Base-by-base conservation (phyloP, 2,113 vertebrate species). In the Prietella phreatophila region DNA sequence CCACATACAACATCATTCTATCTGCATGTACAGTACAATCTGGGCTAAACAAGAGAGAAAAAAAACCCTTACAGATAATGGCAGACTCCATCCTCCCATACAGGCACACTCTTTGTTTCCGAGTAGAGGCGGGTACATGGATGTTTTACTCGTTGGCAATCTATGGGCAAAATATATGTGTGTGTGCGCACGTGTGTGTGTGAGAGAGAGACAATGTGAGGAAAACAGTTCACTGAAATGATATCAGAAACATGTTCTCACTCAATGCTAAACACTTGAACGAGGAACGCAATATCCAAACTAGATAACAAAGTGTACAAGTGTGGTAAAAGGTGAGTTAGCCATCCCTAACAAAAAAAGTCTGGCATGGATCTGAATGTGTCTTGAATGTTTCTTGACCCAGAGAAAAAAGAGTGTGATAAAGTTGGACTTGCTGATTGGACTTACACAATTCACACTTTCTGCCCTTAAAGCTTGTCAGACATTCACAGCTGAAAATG, bases 361-460 rank as follows among this genome's bases (percentile, higher is more conserved):
- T 84, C 17, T 69, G 82, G 15, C 42, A 63, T 50, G 9, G 14
- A 47, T 79, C 22, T 11, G 8, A 60, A 58, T 81, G 55, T 60
- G 53, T 60, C 19, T 25, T 82, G 81, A 55, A 47, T 71, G 63
- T 84, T 33, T 56, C 19, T 25, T 47, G 60, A 65, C 14, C 42
- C 5, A 7, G 56, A 82, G 53, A 65, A 27, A 61, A 47, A 8
- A n/a, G 36, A 4, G 8, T 67, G 27, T 71, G 42, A 53, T 71
- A 56, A 71, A 85, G 19, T 15, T 9, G 17, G 30, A 69, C 80
- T 50, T 56, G 63, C 81, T 82, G 61, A 60, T 83, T 79, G 67
- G 86, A 97, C 97, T 96, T 92, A 99, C 97, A 95, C n/a, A 99
- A 94, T 94, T 99, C 96, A 67, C 97, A 99, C 93, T 94, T 93